Base-by-base conservation (phyloP, 1,140 invertebrate genomes). In the Dinothrombium tinctorium region DNA sequence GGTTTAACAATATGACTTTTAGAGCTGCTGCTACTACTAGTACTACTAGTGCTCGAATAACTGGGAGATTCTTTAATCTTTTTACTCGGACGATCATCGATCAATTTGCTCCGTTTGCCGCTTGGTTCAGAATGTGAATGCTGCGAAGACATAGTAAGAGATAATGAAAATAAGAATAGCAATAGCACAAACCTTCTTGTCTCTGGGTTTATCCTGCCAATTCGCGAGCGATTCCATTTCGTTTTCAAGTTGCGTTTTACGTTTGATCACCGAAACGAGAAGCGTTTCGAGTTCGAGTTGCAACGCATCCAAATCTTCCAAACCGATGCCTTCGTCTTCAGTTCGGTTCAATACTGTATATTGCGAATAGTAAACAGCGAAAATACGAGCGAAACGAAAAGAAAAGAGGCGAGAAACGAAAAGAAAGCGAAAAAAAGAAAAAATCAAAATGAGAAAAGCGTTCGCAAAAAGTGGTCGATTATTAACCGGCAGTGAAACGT, bases 221-320 rank as follows among this genome's bases (percentile, higher is more conserved):
- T 43, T 43, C 9, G 29, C 22, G 5, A 37, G 28, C 21, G 32
- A 19, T 28, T 56, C 50, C 22, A 59, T 54, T 63, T 89, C 81
- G 6, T 68, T 66, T 51, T 77, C 71, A 4, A 89, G 64, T 33
- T 72, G 68, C 47, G 76, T 62, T 46, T 71, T 68, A 29, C 83
- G 62, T 2, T 83, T 65, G 1, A 78, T 75, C 23, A 76, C 73
- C 32, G 73, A 74, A 0, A 78, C 79, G 9, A 87, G 60, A 22
- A 90, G 56, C 29, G 72, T 72, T 59, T 92, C 83, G n/a, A 90
- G 57, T 54, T 90, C 84, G 31, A 74, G 54, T 54, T 92, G 83
- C 9, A 90, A 59, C 1, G 65, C 64, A 55, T 89, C 81, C 11
- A 90, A 59, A 54, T 90, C 82, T 47, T 87, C 81, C 56, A 77